phyloP scores from a whole-genome alignment of 2,113 vertebrate genomes.

The Tychaedon coryphoeus region DNA sequence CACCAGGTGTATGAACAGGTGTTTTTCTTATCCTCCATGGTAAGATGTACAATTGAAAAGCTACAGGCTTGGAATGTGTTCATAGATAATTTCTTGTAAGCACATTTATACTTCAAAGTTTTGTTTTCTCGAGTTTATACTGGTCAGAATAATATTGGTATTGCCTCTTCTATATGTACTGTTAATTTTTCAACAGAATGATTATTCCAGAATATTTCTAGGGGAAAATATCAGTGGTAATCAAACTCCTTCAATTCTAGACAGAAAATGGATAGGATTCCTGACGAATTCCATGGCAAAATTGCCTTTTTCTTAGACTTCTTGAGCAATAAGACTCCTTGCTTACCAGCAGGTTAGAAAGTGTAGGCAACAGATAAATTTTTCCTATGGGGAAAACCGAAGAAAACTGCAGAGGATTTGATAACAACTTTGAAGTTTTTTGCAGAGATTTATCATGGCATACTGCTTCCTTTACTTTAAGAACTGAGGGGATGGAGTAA shows the following conservation, averaged over 20 bases:
- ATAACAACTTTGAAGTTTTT: not conserved
- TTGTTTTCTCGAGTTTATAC: not conserved
- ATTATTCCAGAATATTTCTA: not conserved
- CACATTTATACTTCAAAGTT: not conserved
- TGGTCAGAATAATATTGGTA: fast-evolving
- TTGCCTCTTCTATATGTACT: not conserved
- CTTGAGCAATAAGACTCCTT: not conserved
- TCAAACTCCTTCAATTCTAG: not conserved
- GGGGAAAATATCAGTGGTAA: not conserved
- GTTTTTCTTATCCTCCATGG: not conserved
- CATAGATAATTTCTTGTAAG: not conserved
- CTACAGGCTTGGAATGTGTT: not conserved
- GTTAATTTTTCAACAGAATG: not conserved
- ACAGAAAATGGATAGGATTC: not conserved
- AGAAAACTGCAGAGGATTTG: not conserved
- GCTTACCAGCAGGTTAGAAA: not conserved
- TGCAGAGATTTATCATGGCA: not conserved
- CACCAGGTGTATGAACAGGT: not conserved
- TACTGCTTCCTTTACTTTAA: not conserved
- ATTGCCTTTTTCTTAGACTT: not conserved
- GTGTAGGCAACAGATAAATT: not conserved
- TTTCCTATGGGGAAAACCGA: not conserved
- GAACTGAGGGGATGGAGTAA: not conserved
- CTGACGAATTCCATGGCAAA: not conserved
- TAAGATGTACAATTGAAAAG: not conserved